phyloP scores from a whole-genome alignment of 92 coral and sea anemone genomes.

The Diadumene lineata region DNA sequence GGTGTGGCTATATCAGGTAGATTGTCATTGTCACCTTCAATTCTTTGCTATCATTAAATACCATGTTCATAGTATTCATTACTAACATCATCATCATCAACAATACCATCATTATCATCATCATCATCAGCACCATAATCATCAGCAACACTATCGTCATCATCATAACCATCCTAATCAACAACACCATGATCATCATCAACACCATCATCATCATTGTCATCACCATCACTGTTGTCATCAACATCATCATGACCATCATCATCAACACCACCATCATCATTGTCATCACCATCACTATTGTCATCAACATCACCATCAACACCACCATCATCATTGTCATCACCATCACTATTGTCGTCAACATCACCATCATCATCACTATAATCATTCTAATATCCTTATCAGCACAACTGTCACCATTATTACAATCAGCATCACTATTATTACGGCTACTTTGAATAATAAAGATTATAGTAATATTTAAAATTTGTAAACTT shows the following conservation, averaged over 20 bases:
- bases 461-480: no score
- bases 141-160: no score
- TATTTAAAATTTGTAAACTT: no score
- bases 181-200: no score
- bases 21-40: no score
- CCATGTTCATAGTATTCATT: no score
- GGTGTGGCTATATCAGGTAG: conserved; percentile 57
- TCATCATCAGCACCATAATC: no score
- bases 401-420: background rate
- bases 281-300: background rate
- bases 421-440: background rate
- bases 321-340: background rate
- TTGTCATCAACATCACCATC: background rate
- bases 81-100: background rate
- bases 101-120: background rate
- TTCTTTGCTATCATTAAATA: no score
- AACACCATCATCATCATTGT: no score
- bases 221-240: no score
- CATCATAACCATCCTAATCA: no score
- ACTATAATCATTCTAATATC: no score
- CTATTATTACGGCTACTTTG: background rate
- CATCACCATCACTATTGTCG: background rate
- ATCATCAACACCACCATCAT: background rate
- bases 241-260: background rate
- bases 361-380: background rate